Base-by-base conservation (phyloP, 2,888 invertebrate genomes). In the Patella ulyssiponensis region DNA sequence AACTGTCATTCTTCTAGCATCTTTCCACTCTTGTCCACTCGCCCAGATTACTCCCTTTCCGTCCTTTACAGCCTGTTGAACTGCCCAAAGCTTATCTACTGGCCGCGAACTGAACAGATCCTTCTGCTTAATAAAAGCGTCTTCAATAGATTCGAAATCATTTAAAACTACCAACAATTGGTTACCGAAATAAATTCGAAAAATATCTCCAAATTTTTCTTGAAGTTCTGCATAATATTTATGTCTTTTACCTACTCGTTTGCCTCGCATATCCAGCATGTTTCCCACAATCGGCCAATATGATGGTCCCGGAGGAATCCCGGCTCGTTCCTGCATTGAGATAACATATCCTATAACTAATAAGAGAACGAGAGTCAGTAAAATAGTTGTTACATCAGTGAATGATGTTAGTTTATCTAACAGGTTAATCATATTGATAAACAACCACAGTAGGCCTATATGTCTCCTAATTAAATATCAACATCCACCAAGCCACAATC, bases 41-140 rank as follows among this genome's bases (percentile, higher is more conserved):
- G 7, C 64, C 69, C 20, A 77, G 70, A 76, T 78, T 79, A 71
- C 77, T 69, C 53, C 78, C 73, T 70, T 82, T 82, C 9, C 72
- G 74, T 81, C 86, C 77, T 52, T 79, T 80, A 64, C 75, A 76
- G 23, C 82, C 83, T 53, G 77, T 74, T 5, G 79, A 78, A 15
- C 80, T 73, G 53, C 78, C 69, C 33, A 74, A 69, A 73, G 83
- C 79, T 14, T 80, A 78, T 71, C 74, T 58, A 27, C 75, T 12
- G 86, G 86, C 14, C 86, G 77, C 4, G 83, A 82, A 14, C 80
- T 75, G 58, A 86, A 83, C 12, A 78, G 73, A n/a, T 79, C 80
- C 1, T 79, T 77, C n/a, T 86, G 79, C 44, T 81, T 77, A 9
- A 79, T 74, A 17, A 86, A 74, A 12, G 84, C 81, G 17, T 81